Base-by-base conservation (phyloP, 2,888 invertebrate genomes). In the Drosophila dives region DNA sequence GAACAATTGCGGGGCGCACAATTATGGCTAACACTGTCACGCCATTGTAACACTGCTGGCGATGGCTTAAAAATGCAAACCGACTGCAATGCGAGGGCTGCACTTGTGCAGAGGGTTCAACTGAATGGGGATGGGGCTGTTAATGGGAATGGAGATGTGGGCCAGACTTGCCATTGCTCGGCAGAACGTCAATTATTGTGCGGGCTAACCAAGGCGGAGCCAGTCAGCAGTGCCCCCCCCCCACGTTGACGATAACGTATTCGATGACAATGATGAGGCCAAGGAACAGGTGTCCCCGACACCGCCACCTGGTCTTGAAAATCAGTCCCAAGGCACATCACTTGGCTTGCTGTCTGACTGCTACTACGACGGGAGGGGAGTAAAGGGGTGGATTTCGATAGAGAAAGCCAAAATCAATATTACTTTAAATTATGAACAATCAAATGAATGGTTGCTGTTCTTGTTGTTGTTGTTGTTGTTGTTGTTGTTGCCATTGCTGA, bases 1-100 rank as follows among this genome's bases (percentile, higher is more conserved):
- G 79, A 63, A 54, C 64, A 56, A 64, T 50, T 72, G 77, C 26
- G 59, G 15, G 32, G 58, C 12, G 49, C 76, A 56, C 68, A 78
- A 80, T 78, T 76, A 76, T 72, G 60, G 80, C 67, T 34, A 76
- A 68, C 77, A 80, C 72, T 54, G 76, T 51, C 71, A 75, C 75
- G 65, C 61, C 64, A 74, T 78, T 66, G 50, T 36, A 34, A 17
- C 20, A 49, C 1, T 45, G 45, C 45, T 15, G 45, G 26, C 32
- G n/a, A 32, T 54, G 61, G 58, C 26, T 64, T 64, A 59, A 63
- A 72, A 80, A 80, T 67, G 72, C 72, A 72, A 67, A 51, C 80
- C 60, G 48, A 67, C 63, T 51, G 65, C 80, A 77, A 70, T 70
- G 80, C 60, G 65, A 71, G 56, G 77, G 75, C 58, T 80, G 54